Percentiles rank a stretch among this genome's conserved stretches.
Evolutionary conservation across 2,888 invertebrate genomes (phyloP).

Genomic region (Drosophila subsilvestris): DNA sequence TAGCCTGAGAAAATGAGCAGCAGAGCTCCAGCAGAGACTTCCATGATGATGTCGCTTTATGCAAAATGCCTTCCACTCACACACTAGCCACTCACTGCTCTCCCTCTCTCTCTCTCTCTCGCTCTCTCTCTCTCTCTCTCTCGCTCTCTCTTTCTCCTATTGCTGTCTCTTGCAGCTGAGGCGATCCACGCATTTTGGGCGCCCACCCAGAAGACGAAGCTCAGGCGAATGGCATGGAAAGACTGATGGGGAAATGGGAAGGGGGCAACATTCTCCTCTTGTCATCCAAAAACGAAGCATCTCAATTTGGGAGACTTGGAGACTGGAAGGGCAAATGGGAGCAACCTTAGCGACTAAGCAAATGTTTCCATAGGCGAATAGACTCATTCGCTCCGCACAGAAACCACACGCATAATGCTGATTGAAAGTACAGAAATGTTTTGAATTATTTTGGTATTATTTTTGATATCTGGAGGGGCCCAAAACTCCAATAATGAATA

Average conservation of each 20-base stretch:
- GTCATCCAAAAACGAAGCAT: neutral
- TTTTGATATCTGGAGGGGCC: too few relatives aligned
- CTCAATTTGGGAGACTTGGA: too few relatives aligned
- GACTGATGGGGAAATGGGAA: neutral
- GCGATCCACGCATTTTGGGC: constrained; percentile 39
- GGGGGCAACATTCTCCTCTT: neutral
- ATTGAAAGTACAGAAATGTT: too few relatives aligned
- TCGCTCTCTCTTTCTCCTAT: neutral
- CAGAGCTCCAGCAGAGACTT: constrained; percentile 32
- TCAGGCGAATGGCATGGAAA: constrained; percentile 9
- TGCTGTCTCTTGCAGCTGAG: constrained; percentile 1
- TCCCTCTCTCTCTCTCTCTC: neutral
- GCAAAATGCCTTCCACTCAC: constrained; percentile 57
- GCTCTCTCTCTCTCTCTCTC: neutral
- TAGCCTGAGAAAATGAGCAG: constrained; percentile 52
- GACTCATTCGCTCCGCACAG: neutral
- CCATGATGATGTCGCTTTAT: constrained; percentile 76
- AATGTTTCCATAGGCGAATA: neutral
- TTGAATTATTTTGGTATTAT: too few relatives aligned
- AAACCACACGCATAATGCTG: too few relatives aligned
- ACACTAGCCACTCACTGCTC: constrained; percentile 1
- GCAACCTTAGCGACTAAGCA: too few relatives aligned
- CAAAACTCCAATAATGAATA: too few relatives aligned
- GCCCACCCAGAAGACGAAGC: constrained; percentile 69
- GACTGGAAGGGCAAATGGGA: too few relatives aligned